These are phyloP conservation scores for Drosophila sulfurigaster DNA, from an alignment of 1,140 invertebrate genomes.

Conservation along the genomic window DNA sequence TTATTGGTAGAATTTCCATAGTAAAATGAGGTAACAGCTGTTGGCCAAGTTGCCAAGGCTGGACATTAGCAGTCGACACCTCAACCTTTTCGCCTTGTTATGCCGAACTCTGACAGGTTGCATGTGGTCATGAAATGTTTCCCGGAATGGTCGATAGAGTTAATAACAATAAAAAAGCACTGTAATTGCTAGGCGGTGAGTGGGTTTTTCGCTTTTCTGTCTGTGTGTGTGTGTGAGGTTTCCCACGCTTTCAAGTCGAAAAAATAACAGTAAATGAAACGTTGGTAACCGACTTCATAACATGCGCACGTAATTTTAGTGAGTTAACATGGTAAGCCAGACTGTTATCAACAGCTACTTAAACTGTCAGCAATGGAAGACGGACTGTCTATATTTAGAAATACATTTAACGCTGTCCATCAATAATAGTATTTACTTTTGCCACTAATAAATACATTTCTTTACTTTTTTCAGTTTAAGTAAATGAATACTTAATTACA, in stretches of 20 bases:
- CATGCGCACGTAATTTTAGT: conserved; percentile 9
- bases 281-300: background rate
- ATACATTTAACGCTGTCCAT: background rate
- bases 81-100: conserved; percentile 8
- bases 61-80: conserved; percentile 3
- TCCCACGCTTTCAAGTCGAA: conserved; percentile 22
- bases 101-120: conserved; percentile 30
- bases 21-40: background rate
- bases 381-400: background rate
- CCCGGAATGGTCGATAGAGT: conserved; percentile 21
- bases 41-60: conserved; percentile 6
- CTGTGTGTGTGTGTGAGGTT: background rate
- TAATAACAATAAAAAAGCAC: conserved; percentile 10
- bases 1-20: background rate
- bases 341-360: background rate
- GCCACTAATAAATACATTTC: background rate
- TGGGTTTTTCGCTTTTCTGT: background rate
- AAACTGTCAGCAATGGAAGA: background rate
- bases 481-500: too few relatives aligned
- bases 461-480: too few relatives aligned
- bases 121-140: conserved; percentile 31
- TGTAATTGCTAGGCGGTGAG: background rate
- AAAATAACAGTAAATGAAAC: background rate
- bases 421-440: background rate
- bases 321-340: background rate